These are phyloP conservation scores for Pseudomyrmex gracilis DNA, from an alignment of 1,140 invertebrate genomes.

Conservation along the genomic window DNA sequence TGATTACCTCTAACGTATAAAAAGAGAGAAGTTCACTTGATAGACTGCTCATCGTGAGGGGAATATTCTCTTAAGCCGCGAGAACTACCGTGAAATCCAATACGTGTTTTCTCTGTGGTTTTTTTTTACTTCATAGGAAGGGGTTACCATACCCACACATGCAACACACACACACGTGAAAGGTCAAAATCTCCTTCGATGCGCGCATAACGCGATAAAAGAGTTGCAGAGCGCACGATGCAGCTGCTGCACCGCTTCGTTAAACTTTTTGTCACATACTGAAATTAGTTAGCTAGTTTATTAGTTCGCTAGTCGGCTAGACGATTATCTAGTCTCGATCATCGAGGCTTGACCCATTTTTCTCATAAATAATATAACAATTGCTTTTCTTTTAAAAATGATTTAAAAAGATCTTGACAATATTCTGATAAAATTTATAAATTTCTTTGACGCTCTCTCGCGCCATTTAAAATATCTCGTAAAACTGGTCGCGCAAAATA, in stretches of 20 bases:
- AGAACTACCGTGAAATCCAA: conserved; percentile 24
- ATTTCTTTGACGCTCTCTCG: too few relatives aligned
- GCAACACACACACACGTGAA: not conserved
- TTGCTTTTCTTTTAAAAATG: not conserved
- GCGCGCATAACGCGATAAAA: conserved; percentile 62
- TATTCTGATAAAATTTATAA: too few relatives aligned
- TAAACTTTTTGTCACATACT: conserved; percentile 59
- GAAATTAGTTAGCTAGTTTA: conserved; percentile 61
- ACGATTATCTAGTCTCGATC: not conserved
- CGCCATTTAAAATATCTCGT: too few relatives aligned
- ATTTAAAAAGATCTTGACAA: too few relatives aligned
- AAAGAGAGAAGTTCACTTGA: conserved; percentile 21
- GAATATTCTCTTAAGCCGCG: not conserved
- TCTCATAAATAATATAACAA: not conserved
- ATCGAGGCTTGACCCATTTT: conserved; percentile 50
- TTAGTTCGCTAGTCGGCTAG: not conserved
- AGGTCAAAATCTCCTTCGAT: conserved; percentile 50
- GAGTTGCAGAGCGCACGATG: conserved; percentile 18
- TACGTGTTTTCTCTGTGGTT: not conserved
- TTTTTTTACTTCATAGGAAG: conserved; percentile 45
- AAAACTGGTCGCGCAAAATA: too few relatives aligned
- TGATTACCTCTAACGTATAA: conserved; percentile 14
- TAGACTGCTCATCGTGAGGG: conserved; percentile 12
- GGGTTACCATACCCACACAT: not conserved
- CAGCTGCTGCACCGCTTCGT: conserved; percentile 51